Evolutionary conservation across 2,113 vertebrate species (phyloP), one percentile per base, ranked within the genome.

Genomic region (Odontophorus gujanensis): DNA sequence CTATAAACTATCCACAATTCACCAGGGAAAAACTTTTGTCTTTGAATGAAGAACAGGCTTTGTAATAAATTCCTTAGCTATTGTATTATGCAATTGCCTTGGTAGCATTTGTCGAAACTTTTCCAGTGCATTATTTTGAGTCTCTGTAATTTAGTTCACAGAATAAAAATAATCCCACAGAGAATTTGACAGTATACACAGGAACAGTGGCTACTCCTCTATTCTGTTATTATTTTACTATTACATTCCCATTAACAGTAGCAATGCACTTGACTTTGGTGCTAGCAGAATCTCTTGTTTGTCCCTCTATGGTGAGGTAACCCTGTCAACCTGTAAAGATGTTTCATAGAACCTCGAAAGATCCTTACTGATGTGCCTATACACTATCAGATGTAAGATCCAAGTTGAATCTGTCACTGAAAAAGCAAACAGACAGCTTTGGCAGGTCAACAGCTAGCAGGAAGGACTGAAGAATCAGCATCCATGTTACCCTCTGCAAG

Each of bases 21-120:
- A 91, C 61, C n/a, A 53, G 58, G 48, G 85, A 92, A 80, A 90
- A 72, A 40, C 24, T 63, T 86, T 83, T 34, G 0, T 72, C 79
- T 95, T 92, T 86, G 90, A 94, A 72, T 96, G 76, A 83, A 69
- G 65, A 96, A 58, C 61, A 93, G 76, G 32, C 80, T 93, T 78
- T 65, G 25, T 38, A 91, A 78, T 81, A 91, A 96, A 91, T 90
- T 81, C 94, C 69, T 95, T 79, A 4, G 13, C 91, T 84, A 72
- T 93, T 95, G 72, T 95, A 86, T 93, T 95, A 83, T 75, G 88
- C 95, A 95, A 97, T 95, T 92, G 81, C 81, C 85, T 82, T 74
- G 72, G 63, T 77, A 92, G 75, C 48, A 65, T 79, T 91, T 87
- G 61, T 81, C n/a, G 73, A 75, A 73, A 83, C 43, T 93, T 95